These are phyloP conservation scores for Hermodice carunculata DNA, from an alignment of 2,888 invertebrate genomes.

Conservation along the genomic window DNA sequence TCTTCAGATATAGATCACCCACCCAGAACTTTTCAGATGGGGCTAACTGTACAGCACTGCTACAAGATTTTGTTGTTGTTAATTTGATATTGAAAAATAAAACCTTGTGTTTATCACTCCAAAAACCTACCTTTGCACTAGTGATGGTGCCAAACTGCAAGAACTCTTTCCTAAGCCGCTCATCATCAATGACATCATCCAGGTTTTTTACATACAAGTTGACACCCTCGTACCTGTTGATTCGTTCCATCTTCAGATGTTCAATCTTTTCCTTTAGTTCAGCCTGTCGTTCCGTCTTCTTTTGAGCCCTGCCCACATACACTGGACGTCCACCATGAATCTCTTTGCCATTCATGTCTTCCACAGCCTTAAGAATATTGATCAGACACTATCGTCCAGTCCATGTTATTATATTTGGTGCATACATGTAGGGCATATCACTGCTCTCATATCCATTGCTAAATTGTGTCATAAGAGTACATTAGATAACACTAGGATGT, in stretches of 20 bases:
- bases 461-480: no score
- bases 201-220: conserved; percentile 99
- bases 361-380: conserved; percentile 85
- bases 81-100: no score
- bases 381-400: no score
- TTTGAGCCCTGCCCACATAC: conserved; percentile 98
- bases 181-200: conserved; percentile 98
- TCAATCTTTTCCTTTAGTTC: conserved; percentile 97
- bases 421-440: no score
- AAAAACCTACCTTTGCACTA: conserved; percentile 90
- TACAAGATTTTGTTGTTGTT: no score
- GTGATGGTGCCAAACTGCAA: conserved; percentile 97
- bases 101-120: no score
- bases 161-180: conserved; percentile 94
- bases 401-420: no score
- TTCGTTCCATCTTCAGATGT: conserved; percentile 91
- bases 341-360: conserved; percentile 87
- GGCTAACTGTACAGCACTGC: no score
- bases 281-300: conserved; percentile 98
- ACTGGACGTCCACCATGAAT: conserved; percentile 70
- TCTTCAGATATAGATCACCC: no score
- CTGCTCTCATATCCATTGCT: no score
- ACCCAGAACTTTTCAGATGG: no score
- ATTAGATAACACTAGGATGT: no score
- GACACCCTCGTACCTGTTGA: conserved; percentile 88